Conservation (phyloP, 2,797 vertebrate species). For the Loriculus beryllinus region DNA sequence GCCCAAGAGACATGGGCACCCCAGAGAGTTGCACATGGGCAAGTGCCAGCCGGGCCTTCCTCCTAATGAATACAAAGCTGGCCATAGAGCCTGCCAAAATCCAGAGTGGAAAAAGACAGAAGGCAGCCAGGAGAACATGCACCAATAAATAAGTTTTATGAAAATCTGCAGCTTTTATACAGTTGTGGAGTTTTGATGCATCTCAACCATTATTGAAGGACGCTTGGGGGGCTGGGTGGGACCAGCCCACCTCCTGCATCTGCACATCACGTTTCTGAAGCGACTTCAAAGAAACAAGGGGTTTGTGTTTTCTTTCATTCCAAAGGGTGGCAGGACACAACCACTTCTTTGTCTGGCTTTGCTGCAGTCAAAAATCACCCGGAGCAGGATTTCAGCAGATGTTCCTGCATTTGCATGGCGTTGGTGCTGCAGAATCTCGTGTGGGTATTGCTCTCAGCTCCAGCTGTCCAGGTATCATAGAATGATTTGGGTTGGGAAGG, state of each 20-base stretch:
- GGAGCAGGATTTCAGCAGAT: background rate
- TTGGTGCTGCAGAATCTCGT: background rate
- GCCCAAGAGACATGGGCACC: background rate
- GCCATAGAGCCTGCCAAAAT: background rate
- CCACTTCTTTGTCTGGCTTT: background rate
- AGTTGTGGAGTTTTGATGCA: background rate
- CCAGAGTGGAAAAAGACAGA: background rate
- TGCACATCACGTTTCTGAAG: background rate
- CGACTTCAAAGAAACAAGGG: background rate
- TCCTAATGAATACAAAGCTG: background rate
- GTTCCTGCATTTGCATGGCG: background rate
- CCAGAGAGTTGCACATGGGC: background rate
- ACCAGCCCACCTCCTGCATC: background rate
- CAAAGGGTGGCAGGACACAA: background rate
- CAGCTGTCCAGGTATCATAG: background rate
- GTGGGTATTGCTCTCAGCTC: rapidly evolving
- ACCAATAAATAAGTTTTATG: background rate
- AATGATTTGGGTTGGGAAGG: background rate
- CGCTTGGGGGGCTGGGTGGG: background rate
- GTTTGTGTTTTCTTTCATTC: background rate
- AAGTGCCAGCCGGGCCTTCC: background rate
- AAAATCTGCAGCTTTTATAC: background rate
- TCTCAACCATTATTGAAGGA: background rate
- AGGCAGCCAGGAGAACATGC: background rate
- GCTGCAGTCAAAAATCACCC: background rate